phyloP scores from a whole-genome alignment of 1,140 invertebrate genomes.

The Hylaeus anthracinus region DNA sequence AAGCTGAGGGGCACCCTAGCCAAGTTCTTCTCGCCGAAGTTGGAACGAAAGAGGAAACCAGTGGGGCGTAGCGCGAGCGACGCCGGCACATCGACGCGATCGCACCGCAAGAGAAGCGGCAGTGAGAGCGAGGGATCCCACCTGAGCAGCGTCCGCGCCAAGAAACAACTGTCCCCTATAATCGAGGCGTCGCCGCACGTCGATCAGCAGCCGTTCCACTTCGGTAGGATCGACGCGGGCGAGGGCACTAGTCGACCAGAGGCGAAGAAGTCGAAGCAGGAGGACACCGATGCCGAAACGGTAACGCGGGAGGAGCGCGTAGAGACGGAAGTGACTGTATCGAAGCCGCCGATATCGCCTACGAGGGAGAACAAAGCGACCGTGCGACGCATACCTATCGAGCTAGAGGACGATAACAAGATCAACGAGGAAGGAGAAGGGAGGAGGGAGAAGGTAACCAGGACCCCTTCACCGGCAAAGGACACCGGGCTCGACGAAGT shows the following conservation, averaged over 20 bases:
- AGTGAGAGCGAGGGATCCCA: constrained; percentile 77
- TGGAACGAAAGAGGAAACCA: constrained; percentile 69
- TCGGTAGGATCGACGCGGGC: constrained; percentile 27
- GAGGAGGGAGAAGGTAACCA: constrained; percentile 10
- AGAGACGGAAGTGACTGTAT: constrained; percentile 31
- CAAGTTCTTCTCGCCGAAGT: constrained; percentile 74
- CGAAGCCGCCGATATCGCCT: constrained; percentile 50
- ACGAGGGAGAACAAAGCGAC: constrained; percentile 35
- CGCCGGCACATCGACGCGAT: constrained; percentile 70
- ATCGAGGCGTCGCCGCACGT: constrained; percentile 85
- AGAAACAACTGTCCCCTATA: constrained; percentile 88
- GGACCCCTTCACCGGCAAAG: constrained; percentile 39
- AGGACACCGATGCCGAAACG: constrained; percentile 48
- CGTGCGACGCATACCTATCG: constrained; percentile 50
- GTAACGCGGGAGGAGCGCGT: constrained; percentile 30
- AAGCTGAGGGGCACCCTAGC: constrained; percentile 70
- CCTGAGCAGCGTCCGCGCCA: constrained; percentile 70
- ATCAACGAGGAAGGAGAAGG: not conserved
- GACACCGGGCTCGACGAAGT: constrained; percentile 50
- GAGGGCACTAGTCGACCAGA: constrained; percentile 46
- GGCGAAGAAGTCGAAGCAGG: constrained; percentile 70
- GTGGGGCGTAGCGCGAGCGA: constrained; percentile 79
- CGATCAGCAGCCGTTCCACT: constrained; percentile 84
- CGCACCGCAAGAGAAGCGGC: constrained; percentile 73
- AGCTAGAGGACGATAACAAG: constrained; percentile 39